Base-by-base conservation (phyloP, 2,888 invertebrate genomes). In the Archaeoteleia sp. region DNA sequence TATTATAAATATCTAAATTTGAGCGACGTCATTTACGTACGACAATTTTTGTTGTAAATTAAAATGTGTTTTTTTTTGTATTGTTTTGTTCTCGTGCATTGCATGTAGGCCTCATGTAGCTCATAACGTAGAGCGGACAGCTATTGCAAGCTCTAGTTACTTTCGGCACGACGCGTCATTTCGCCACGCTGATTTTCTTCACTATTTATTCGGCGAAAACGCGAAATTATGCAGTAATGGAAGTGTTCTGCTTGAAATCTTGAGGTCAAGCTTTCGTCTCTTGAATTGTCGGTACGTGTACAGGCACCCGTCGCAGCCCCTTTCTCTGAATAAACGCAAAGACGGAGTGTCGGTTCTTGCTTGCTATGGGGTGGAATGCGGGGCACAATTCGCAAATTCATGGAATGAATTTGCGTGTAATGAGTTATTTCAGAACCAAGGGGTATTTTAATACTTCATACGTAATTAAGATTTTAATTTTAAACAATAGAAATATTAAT, bases 81-180 rank as follows among this genome's bases (percentile, higher is more conserved):
- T 49, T 45, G 34, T 45, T 51, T 10, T 51, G 13, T 40, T 42
- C 12, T 51, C 51, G 51, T 35, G 13, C 12, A 34, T 34, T 15
- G 25, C 32, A 29, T 23, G 30, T 10, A 14, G 15, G 43, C 20
- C 45, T 42, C 30, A 25, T 17, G 25, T 25, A 51, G 43, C 37
- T 37, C 14, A 12, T 23, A 61, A 45, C 32, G 40, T 46, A 45
- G 27, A 12, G 27, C 13, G 37, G 40, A 53, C 27, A 61, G 45
- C 61, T 61, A 61, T 53, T 61, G 61, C 53, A 53, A 46, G 61
- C 53, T 39, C 27, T 40, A 40, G 53, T 43, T 61, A 32, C 37
- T 61, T 42, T 45, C 12, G 6, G 53, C 46, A 23, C 45, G 40
- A 46, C 10, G 46, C 61, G 53, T 61, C 39, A 61, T 53, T 61